Evolutionary conservation across 2,888 invertebrate species (phyloP), one percentile per base, ranked within the genome.

Genomic region (Machimus rusticus): DNA sequence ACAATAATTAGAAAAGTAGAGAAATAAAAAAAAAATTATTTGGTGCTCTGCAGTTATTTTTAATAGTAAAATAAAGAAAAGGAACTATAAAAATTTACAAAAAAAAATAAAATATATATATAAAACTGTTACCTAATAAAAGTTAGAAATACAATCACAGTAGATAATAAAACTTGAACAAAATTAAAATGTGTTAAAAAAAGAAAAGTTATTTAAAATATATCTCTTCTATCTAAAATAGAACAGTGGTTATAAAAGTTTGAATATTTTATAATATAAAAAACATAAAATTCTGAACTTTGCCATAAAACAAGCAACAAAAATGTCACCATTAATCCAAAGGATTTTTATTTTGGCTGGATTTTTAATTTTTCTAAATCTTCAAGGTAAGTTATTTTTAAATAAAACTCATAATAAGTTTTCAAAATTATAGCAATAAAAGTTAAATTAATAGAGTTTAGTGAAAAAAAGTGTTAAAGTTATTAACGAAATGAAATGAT

Each of bases 321-420:
- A 88, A 89, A 92, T 92, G 92, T 91, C 92, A 90, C 91, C 92
- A 89, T 90, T 92, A 90, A 89, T 91, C 90, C 91, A 92, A 90
- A 91, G 91, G 90, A 91, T 90, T 90, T 88, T 91, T 89, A 89
- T 92, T 89, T 89, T 92, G 89, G 89, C 91, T 89, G 92, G 92
- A 90, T 88, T 92, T 87, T 89, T 92, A 87, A 91, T 91, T 90
- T 92, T 91, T 90, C 90, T 92, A 23, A 89, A 89, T 81, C 88
- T 90, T 89, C 92, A 92, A 91, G 92, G 92, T 92, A 90, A 91
- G 74, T 74, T 0, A 16, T 34, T 28, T 55, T 14, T 23, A 81
- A 43, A 23, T 12, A 39, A 39, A 34, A 34, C 0, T 34, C 5
- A 34, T 34, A 34, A 34, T 6, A 34, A 5, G 5, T 34, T 6